These are phyloP conservation scores for Aepyceros melampus DNA, from an alignment of 2,113 vertebrate species.

Conservation along the genomic window DNA sequence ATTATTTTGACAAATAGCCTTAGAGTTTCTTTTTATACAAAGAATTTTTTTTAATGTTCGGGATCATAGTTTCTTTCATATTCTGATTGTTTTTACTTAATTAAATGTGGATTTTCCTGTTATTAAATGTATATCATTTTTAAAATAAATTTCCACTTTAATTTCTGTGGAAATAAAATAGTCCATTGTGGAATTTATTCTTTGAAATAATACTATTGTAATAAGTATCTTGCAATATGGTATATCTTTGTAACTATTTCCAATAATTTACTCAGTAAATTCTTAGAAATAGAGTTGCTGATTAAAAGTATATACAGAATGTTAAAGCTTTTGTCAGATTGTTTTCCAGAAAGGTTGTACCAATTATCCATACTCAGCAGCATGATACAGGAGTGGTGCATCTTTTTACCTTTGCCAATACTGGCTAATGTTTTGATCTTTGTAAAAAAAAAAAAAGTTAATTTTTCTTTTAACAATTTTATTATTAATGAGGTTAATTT, in stretches of 20 bases:
- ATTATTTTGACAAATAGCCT: not conserved
- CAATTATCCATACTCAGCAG: not conserved
- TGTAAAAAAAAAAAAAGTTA: not conserved
- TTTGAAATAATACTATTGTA: not conserved
- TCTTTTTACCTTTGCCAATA: not conserved
- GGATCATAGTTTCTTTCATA: not conserved
- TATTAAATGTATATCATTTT: not conserved
- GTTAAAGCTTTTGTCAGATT: not conserved
- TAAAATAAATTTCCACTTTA: not conserved
- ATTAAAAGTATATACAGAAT: conserved; percentile 12
- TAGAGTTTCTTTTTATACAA: not conserved
- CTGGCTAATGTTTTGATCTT: not conserved
- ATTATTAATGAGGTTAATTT: not conserved
- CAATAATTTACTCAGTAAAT: not conserved
- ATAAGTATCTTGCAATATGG: not conserved
- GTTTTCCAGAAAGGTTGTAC: not conserved
- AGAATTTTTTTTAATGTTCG: not conserved
- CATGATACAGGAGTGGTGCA: not conserved
- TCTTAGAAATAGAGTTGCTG: not conserved
- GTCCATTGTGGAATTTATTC: not conserved
- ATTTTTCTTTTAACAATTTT: not conserved
- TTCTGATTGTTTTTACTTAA: not conserved
- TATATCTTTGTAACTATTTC: not conserved
- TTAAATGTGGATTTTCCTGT: not conserved
- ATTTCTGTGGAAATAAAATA: not conserved